These are phyloP conservation scores for Zoanthus sociatus DNA, from an alignment of 92 coral and sea anemone species.

Conservation along the genomic window DNA sequence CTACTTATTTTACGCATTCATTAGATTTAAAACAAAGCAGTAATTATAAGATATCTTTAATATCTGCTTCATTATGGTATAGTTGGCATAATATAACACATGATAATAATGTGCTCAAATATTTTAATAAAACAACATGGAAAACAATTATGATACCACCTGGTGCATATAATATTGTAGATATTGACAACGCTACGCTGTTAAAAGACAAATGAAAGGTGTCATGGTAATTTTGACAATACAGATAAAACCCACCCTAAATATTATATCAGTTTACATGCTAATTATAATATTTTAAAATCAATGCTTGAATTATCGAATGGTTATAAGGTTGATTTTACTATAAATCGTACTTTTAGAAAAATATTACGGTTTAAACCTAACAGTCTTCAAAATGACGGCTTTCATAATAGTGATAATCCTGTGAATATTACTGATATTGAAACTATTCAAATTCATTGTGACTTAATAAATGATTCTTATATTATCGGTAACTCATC, in stretches of 20 bases:
- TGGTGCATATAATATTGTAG: conserved; percentile 34
- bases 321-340: conserved; percentile 38
- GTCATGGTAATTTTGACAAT: not conserved
- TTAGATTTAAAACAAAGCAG: not conserved
- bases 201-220: not conserved
- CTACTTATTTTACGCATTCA: too few relatives aligned
- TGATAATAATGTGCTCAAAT: conserved; percentile 25
- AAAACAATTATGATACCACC: not conserved
- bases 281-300: conserved; percentile 12
- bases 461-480: too few relatives aligned
- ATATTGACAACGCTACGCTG: not conserved
- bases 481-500: too few relatives aligned
- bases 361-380: conserved; percentile 20
- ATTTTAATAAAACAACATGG: conserved; percentile 11
- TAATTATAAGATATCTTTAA: not conserved
- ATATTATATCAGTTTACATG: not conserved
- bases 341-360: conserved; percentile 21
- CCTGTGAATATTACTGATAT: too few relatives aligned
- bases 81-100: conserved; percentile 7
- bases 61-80: too few relatives aligned
- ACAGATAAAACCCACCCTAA: not conserved
- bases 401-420: not conserved
- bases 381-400: conserved; percentile 10
- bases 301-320: conserved; percentile 21
- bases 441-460: too few relatives aligned